These are phyloP conservation scores for Drosophila pallidifrons DNA, from an alignment of 1,140 invertebrate species.

Conservation along the genomic window DNA sequence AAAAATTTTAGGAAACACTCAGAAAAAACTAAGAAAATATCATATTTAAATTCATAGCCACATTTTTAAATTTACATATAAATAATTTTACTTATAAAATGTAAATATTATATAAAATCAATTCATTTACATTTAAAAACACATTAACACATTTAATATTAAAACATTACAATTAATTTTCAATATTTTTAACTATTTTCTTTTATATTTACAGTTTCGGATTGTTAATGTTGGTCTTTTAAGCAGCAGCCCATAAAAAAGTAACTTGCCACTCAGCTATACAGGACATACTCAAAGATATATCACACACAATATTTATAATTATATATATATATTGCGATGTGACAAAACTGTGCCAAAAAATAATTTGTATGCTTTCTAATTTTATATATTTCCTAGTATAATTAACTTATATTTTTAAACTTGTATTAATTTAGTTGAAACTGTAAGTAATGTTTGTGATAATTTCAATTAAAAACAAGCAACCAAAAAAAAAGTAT, in stretches of 20 bases:
- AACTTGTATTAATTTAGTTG: slow-evolving; percentile 62
- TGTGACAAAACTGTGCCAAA: slow-evolving; percentile 65
- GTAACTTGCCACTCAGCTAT: slow-evolving; percentile 25
- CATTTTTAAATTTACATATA: too few species aligned
- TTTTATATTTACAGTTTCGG: slow-evolving; percentile 3
- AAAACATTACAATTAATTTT: not conserved
- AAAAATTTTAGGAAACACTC: too few species aligned
- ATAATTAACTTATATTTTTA: slow-evolving; percentile 65
- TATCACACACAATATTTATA: not conserved
- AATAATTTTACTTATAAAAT: too few species aligned
- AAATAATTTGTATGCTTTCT: slow-evolving; percentile 35
- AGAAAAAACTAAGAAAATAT: too few species aligned
- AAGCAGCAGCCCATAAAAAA: not conserved
- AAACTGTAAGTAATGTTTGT: slow-evolving; percentile 68
- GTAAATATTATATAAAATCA: too few species aligned
- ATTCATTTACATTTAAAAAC: too few species aligned
- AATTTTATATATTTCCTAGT: slow-evolving; percentile 59
- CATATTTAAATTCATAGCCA: too few species aligned
- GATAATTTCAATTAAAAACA: slow-evolving; percentile 72
- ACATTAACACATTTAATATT: too few species aligned
- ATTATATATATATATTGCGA: slow-evolving; percentile 4
- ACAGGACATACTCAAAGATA: slow-evolving; percentile 33
- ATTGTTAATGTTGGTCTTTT: slow-evolving; percentile 5
- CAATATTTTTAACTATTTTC: not conserved
- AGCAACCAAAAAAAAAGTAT: slow-evolving; percentile 28